Evolutionary conservation across 2,797 vertebrate genomes (phyloP).

Genomic region (Hipposideros larvatus): DNA sequence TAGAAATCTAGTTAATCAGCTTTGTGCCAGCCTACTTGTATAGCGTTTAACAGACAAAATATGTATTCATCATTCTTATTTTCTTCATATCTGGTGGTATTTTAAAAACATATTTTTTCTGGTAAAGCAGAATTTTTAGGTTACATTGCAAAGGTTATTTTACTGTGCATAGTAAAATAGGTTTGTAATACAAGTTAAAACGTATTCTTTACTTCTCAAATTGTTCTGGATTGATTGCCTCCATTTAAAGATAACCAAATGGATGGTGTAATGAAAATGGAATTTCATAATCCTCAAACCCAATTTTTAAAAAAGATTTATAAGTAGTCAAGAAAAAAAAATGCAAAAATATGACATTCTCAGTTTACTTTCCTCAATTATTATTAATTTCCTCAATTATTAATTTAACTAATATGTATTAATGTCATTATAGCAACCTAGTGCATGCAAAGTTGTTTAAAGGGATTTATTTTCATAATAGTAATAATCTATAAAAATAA

Average conservation of each 20-base stretch:
- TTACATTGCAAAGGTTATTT: not conserved
- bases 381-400: not conserved
- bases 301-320: not conserved
- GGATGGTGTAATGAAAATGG: not conserved
- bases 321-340: not conserved
- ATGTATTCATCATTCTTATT: not conserved
- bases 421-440: not conserved
- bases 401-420: not conserved
- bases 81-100: not conserved
- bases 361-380: not conserved
- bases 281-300: not conserved
- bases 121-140: not conserved
- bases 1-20: not conserved
- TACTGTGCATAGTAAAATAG: not conserved
- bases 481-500: conserved; percentile 31
- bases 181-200: not conserved
- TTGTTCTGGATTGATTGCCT: not conserved
- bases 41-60: not conserved
- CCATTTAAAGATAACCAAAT: not conserved
- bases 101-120: not conserved
- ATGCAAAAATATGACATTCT: not conserved
- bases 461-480: not conserved
- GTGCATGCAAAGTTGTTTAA: not conserved
- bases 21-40: not conserved
- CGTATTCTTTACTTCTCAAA: not conserved